Evolutionary conservation across 2,797 vertebrate species (phyloP).

Genomic region (Gallirallus australis): DNA sequence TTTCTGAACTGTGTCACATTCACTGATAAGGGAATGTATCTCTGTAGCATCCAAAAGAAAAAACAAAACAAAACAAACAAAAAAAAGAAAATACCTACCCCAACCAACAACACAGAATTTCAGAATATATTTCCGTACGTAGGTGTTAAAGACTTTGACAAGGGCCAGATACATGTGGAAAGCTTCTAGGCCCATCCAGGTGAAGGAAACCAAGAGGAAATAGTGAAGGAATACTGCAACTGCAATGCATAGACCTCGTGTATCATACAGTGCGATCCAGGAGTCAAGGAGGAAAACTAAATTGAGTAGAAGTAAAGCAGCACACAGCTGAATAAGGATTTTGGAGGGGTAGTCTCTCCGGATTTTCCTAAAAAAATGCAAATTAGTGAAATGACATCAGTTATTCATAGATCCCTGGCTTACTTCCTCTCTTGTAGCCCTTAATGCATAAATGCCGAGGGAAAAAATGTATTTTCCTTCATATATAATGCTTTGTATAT

Average conservation of each 20-base stretch:
- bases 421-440: not conserved
- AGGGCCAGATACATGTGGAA: slow-evolving; percentile 97
- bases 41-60: not conserved
- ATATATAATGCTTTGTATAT: not conserved
- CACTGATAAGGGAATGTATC: not conserved
- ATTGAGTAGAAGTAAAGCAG: slow-evolving; percentile 90
- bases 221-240: slow-evolving; percentile 95
- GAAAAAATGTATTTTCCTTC: not conserved
- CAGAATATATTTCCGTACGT: slow-evolving; percentile 92
- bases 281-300: slow-evolving; percentile 90
- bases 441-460: not conserved
- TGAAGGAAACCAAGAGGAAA: slow-evolving; percentile 94
- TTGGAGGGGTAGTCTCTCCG: slow-evolving; percentile 94
- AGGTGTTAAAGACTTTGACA: slow-evolving; percentile 94
- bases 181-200: slow-evolving; percentile 97
- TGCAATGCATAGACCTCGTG: slow-evolving; percentile 85
- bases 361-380: slow-evolving; percentile 85
- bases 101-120: slow-evolving; percentile 92
- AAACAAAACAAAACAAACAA: not conserved
- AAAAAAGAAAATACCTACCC: slow-evolving; percentile 84
- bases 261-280: slow-evolving; percentile 87
- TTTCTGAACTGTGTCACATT: not conserved
- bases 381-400: not conserved
- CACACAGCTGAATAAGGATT: slow-evolving; percentile 94
- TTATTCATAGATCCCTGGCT: not conserved